These are phyloP conservation scores for Coleophora flavipennella DNA, from an alignment of 2,888 invertebrate species.

Conservation along the genomic window DNA sequence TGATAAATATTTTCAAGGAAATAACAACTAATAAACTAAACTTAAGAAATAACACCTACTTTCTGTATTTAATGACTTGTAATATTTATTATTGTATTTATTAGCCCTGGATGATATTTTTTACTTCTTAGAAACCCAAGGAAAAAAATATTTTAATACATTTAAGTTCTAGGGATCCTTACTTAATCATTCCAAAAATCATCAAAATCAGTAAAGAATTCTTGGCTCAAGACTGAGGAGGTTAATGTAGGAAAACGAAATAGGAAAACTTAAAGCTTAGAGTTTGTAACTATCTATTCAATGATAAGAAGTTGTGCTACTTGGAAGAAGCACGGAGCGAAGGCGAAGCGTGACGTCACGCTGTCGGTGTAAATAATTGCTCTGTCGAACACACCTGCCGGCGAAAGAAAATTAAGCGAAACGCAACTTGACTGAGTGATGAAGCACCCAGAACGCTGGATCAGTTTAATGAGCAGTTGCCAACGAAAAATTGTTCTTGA, in stretches of 20 bases:
- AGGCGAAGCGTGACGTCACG: slow-evolving; percentile 51
- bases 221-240: too few species aligned
- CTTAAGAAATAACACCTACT: too few species aligned
- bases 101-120: too few species aligned
- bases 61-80: too few species aligned
- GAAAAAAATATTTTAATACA: too few species aligned
- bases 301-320: slow-evolving; percentile 42
- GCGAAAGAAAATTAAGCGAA: slow-evolving; percentile 71
- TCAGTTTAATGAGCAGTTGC: slow-evolving; percentile 68
- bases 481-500: slow-evolving; percentile 59
- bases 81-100: too few species aligned
- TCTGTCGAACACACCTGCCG: slow-evolving; percentile 72
- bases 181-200: too few species aligned
- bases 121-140: too few species aligned
- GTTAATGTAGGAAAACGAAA: slow-evolving; percentile 29
- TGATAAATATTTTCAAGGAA: too few species aligned
- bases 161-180: too few species aligned
- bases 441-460: slow-evolving; percentile 61
- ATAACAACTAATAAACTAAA: too few species aligned
- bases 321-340: slow-evolving; percentile 32
- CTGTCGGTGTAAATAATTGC: slow-evolving; percentile 71
- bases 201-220: too few species aligned
- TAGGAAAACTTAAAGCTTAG: slow-evolving; percentile 38
- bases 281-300: slow-evolving; percentile 53
- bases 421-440: slow-evolving; percentile 73